A percentile compares a stretch with the other conserved stretches of the same genome.
These are phyloP conservation scores for Thalassophryne amazonica DNA, from an alignment of 2,797 vertebrate species.

Conservation along the genomic window DNA sequence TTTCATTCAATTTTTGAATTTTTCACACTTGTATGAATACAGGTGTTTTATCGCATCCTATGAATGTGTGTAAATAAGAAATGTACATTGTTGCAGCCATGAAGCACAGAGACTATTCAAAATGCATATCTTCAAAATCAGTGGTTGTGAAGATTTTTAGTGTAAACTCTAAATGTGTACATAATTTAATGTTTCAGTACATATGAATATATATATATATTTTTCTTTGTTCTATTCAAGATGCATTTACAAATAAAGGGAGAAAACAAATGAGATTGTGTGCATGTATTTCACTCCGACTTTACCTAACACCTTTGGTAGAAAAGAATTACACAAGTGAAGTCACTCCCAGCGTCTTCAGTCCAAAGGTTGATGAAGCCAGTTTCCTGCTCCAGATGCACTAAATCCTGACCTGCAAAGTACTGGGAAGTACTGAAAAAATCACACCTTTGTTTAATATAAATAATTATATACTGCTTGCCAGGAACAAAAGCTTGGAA, in stretches of 20 bases:
- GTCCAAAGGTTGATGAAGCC: too few species aligned
- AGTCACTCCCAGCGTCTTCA: too few species aligned
- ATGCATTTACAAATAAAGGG: constrained; percentile 98
- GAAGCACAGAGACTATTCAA: constrained; percentile 78
- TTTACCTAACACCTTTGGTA: neutral
- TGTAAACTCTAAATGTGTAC: constrained; percentile 87
- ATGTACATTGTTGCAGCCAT: constrained; percentile 82
- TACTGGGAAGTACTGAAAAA: too few species aligned
- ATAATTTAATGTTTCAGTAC: constrained; percentile 85
- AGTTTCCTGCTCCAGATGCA: too few species aligned
- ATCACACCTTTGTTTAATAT: too few species aligned
- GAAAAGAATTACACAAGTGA: too few species aligned
- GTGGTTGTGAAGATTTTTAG: constrained; percentile 85
- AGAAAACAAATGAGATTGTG: constrained; percentile 63
- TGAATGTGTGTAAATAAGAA: constrained; percentile 98
- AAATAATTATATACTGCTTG: too few species aligned
- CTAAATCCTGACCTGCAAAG: too few species aligned
- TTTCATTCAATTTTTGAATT: constrained; percentile 84
- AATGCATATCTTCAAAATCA: constrained; percentile 76
- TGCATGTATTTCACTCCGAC: neutral
- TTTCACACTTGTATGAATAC: constrained; percentile 81
- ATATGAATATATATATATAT: constrained; percentile 73
- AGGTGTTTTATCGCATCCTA: constrained; percentile 89
- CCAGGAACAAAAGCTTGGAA: too few species aligned
- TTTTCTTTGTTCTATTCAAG: constrained; percentile 89